phyloP scores from a whole-genome alignment of 2,797 vertebrate genomes.

The Meriones psammophilus region DNA sequence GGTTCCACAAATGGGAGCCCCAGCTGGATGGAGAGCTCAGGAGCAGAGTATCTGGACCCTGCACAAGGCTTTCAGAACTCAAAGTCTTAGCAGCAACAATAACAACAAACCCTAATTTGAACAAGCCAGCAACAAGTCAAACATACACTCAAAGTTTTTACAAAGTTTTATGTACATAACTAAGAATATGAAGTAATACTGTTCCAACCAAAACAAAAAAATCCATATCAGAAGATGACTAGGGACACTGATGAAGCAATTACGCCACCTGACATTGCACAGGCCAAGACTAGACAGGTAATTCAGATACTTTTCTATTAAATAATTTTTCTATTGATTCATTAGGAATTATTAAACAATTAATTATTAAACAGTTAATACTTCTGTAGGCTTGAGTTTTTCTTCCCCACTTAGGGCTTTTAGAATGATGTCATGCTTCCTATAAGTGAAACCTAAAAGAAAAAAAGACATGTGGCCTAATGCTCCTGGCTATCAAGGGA shows the following conservation, averaged over 20 bases:
- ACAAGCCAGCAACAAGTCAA: slow-evolving; percentile 58
- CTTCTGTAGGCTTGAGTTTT: slow-evolving; percentile 1
- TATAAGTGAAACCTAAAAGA: background rate
- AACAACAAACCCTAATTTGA: background rate
- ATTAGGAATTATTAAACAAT: slow-evolving; percentile 64
- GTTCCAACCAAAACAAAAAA: slow-evolving; percentile 17
- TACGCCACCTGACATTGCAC: slow-evolving; percentile 37
- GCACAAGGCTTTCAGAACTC: background rate
- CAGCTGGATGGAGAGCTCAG: background rate
- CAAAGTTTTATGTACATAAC: slow-evolving; percentile 2
- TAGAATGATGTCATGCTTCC: slow-evolving; percentile 65
- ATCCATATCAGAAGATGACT: background rate
- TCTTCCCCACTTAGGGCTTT: slow-evolving; percentile 24
- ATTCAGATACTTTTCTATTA: slow-evolving; percentile 30
- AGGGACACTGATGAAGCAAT: background rate
- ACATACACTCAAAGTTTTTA: slow-evolving; percentile 42
- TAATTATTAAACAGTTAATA: slow-evolving; percentile 71
- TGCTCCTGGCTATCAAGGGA: slow-evolving; percentile 32
- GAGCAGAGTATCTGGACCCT: no score
- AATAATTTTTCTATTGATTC: slow-evolving; percentile 41
- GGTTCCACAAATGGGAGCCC: background rate
- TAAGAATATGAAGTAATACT: slow-evolving; percentile 64
- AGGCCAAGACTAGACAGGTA: background rate
- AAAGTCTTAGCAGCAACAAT: background rate
- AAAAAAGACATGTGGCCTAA: slow-evolving; percentile 17